Evolutionary conservation across 2,797 vertebrate species (phyloP).

Genomic region (Tamandua tetradactyla): DNA sequence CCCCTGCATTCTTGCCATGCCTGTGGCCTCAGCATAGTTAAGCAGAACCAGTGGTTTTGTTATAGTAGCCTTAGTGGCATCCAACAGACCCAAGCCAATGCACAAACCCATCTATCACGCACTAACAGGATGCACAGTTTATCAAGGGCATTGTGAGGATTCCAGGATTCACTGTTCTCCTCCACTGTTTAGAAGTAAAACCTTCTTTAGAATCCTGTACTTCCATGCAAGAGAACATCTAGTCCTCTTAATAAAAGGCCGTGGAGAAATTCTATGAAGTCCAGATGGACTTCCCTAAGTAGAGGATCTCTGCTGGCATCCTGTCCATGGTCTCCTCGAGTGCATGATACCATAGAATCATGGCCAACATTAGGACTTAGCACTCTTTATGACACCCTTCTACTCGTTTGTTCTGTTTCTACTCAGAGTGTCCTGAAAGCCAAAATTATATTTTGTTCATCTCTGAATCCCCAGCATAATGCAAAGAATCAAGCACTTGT

Average conservation of each 20-base stretch:
- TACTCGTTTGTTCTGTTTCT: background rate
- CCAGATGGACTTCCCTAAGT: fast-evolving
- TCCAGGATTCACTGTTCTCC: background rate
- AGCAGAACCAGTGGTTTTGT: background rate
- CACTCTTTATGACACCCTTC: background rate
- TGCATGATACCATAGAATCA: fast-evolving
- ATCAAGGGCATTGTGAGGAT: background rate
- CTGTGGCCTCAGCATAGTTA: background rate
- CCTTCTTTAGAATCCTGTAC: background rate
- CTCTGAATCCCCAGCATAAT: background rate
- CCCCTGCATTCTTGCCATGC: background rate
- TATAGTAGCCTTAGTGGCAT: background rate
- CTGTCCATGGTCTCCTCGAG: background rate
- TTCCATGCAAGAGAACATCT: background rate
- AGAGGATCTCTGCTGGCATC: background rate
- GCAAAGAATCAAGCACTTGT: background rate
- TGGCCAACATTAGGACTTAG: background rate
- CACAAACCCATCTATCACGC: background rate
- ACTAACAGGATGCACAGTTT: background rate
- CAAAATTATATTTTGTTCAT: background rate
- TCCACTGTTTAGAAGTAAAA: background rate
- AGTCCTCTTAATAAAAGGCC: background rate
- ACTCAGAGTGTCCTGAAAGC: background rate
- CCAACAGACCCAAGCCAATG: background rate
- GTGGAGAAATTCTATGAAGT: fast-evolving